phyloP scores from a whole-genome alignment of 2,113 vertebrate genomes.

The Heptranchias perlo region DNA sequence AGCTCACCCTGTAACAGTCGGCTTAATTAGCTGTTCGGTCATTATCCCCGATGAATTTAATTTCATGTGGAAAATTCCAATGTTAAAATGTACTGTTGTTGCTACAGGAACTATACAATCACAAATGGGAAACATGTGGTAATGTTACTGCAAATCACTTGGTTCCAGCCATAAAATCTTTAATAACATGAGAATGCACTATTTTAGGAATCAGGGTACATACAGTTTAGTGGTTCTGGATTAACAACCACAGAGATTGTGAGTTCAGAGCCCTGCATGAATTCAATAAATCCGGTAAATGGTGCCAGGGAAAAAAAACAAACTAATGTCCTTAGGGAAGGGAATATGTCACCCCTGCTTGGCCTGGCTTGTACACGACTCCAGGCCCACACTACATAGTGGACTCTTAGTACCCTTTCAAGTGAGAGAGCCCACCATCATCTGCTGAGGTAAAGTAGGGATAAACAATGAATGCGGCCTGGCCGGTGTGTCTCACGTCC shows the following conservation, averaged over 20 bases:
- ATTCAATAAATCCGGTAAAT: neutral
- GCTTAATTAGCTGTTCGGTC: neutral
- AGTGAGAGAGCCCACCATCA: neutral
- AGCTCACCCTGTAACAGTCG: neutral
- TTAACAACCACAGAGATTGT: neutral
- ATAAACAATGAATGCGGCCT: neutral
- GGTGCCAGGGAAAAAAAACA: neutral
- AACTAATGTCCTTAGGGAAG: neutral
- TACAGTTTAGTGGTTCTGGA: neutral
- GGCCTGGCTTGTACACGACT: neutral
- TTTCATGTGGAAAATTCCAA: neutral
- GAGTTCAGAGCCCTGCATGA: neutral
- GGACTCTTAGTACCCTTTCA: neutral
- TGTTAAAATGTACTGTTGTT: neutral
- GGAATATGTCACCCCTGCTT: neutral
- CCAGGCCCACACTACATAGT: neutral
- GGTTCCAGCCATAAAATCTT: neutral
- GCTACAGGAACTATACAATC: neutral
- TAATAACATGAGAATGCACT: neutral
- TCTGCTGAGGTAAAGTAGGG: neutral
- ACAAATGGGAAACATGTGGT: conserved; percentile 5
- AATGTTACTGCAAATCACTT: neutral
- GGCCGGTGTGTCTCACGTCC: neutral
- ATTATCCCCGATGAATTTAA: neutral
- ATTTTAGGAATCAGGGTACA: neutral